phyloP scores from a whole-genome alignment of 2,797 vertebrate genomes.

The Lutjanus campechanus region DNA sequence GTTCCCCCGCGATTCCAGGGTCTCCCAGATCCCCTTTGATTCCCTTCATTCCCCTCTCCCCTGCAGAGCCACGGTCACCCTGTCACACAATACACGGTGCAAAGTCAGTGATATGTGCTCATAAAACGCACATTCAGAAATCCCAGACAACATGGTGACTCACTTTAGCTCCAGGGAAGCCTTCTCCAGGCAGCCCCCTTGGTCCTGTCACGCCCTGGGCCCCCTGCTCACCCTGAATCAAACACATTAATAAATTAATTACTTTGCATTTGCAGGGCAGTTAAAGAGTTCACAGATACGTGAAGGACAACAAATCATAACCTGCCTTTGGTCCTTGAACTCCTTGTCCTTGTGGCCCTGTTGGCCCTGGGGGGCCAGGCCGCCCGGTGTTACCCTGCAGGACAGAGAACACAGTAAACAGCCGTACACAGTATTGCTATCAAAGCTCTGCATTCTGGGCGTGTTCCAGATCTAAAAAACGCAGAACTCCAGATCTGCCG shows the following conservation, averaged over 20 bases:
- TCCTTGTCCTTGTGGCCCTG: slow-evolving; percentile 90
- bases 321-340: slow-evolving; percentile 92
- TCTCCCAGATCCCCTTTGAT: slow-evolving; percentile 90
- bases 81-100: slow-evolving; percentile 55
- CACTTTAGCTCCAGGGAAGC: slow-evolving; percentile 91
- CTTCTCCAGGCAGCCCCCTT: slow-evolving; percentile 90
- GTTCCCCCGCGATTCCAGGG: slow-evolving; percentile 84
- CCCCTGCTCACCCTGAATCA: slow-evolving; percentile 90
- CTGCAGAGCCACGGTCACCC: slow-evolving; percentile 89
- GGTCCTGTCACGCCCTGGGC: slow-evolving; percentile 89
- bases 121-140: background rate
- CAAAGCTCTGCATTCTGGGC: background rate
- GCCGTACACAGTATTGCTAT: background rate
- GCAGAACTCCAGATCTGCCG: background rate
- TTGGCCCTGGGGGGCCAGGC: slow-evolving; percentile 86
- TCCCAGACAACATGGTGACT: slow-evolving; percentile 18
- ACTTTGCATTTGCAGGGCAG: background rate
- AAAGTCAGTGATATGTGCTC: background rate
- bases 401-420: background rate
- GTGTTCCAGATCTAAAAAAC: background rate
- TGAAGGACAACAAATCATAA: background rate
- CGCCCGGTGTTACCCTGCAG: slow-evolving; percentile 89
- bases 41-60: slow-evolving; percentile 91
- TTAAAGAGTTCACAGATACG: background rate
- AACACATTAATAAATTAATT: background rate